Evolutionary conservation across 2,797 vertebrate species (phyloP).

Genomic region (Gorsachius magnificus): DNA sequence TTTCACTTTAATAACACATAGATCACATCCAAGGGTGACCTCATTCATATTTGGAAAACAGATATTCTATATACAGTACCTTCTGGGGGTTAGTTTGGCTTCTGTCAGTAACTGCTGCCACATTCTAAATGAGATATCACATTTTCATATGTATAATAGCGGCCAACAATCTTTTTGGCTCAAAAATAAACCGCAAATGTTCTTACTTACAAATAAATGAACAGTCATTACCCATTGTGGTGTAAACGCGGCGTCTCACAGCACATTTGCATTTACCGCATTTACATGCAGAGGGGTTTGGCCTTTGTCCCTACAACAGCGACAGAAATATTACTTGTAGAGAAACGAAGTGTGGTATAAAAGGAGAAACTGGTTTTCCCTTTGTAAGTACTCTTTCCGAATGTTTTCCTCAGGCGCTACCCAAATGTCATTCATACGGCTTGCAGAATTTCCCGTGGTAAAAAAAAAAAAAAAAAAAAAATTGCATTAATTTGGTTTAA

Average conservation of each 20-base stretch:
- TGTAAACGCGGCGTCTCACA: neutral
- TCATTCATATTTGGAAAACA: neutral
- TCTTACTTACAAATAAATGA: neutral
- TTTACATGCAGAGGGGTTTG: neutral
- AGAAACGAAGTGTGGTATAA: neutral
- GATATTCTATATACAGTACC: neutral
- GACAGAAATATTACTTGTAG: neutral
- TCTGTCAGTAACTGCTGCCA: neutral
- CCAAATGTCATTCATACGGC: neutral
- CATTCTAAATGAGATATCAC: neutral
- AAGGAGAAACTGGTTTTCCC: neutral
- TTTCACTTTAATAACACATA: neutral
- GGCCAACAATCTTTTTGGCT: neutral
- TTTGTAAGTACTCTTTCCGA: neutral
- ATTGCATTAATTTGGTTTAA: neutral
- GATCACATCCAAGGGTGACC: neutral
- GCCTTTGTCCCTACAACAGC: neutral
- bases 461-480: neutral
- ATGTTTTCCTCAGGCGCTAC: neutral
- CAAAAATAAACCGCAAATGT: neutral
- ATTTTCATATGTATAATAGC: neutral
- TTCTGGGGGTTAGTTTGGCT: neutral
- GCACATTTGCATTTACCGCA: neutral
- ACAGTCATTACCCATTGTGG: neutral
- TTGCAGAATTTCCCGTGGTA: neutral